These are phyloP conservation scores for Lampris megalopsis DNA, from an alignment of 2,113 vertebrate genomes.

Conservation along the genomic window DNA sequence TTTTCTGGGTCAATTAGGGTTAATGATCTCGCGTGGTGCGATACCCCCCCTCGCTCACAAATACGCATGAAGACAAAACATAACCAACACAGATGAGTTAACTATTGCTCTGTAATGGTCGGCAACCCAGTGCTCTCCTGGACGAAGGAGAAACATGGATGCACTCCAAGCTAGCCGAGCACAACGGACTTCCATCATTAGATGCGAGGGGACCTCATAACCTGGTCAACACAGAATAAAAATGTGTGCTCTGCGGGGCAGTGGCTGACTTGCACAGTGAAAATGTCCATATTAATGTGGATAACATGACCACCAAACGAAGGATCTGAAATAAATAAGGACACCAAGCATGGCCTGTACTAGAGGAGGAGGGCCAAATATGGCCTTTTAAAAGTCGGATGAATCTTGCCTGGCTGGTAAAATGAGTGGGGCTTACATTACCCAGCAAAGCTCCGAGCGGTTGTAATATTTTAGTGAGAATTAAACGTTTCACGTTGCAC, in stretches of 20 bases:
- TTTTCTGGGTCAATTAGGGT: not conserved
- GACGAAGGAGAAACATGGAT: conserved; percentile 34
- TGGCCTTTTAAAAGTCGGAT: conserved; percentile 72
- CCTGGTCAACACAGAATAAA: conserved; percentile 22
- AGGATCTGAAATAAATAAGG: not conserved
- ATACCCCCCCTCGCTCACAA: not conserved
- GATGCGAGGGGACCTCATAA: conserved; percentile 9
- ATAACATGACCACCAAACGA: conserved; percentile 9
- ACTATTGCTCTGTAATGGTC: conserved; percentile 5
- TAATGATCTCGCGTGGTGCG: not conserved
- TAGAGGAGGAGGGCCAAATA: conserved; percentile 52
- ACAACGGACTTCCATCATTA: conserved; percentile 24
- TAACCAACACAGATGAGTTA: not conserved
- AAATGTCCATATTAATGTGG: not conserved
- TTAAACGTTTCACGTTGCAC: not conserved
- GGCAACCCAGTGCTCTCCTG: not conserved
- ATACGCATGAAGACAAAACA: conserved; percentile 7
- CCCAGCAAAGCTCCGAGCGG: not conserved
- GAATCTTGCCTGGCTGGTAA: not conserved
- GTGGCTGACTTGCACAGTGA: not conserved
- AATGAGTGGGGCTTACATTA: conserved; percentile 21
- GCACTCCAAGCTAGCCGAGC: conserved; percentile 5
- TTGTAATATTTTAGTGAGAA: not conserved
- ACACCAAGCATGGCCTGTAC: conserved; percentile 56
- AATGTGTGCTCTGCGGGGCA: not conserved